A percentile compares a stretch with the other conserved stretches of the same genome.
Conservation (phyloP, 2,113 vertebrate genomes). For the Accipiter cooperii region DNA sequence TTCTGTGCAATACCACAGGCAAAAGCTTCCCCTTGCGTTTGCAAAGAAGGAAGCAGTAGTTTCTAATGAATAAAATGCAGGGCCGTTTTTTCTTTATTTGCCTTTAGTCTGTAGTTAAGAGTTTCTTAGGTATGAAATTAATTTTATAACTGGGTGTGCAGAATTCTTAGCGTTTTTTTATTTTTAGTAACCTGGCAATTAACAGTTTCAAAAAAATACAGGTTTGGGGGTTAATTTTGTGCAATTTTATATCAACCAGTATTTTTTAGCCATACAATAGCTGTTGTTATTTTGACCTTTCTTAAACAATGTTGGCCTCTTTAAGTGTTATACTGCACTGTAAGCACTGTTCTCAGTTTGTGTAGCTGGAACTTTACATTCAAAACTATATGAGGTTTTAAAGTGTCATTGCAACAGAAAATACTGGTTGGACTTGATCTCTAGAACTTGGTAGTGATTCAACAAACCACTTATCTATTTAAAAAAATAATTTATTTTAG, state of each 20-base stretch:
- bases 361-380: neutral
- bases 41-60: neutral
- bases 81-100: neutral
- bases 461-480: neutral
- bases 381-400: neutral
- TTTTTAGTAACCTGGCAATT: neutral
- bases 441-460: neutral
- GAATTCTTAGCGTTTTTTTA: neutral
- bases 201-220: neutral
- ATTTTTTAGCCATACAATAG: neutral
- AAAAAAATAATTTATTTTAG: neutral
- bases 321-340: neutral
- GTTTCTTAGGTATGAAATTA: neutral
- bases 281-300: neutral
- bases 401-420: neutral
- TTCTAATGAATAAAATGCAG: neutral
- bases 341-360: neutral
- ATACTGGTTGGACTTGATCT: neutral
- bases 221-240: neutral
- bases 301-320: neutral
- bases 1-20: conserved; percentile 35
- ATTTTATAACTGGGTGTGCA: neutral
- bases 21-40: conserved; percentile 26
- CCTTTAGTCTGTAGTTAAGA: neutral
- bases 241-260: neutral